A percentile compares a stretch with the other conserved stretches of the same genome.
Conservation (phyloP, 64 coral and sea anemone genomes). For the Pachyseris speciosa region DNA sequence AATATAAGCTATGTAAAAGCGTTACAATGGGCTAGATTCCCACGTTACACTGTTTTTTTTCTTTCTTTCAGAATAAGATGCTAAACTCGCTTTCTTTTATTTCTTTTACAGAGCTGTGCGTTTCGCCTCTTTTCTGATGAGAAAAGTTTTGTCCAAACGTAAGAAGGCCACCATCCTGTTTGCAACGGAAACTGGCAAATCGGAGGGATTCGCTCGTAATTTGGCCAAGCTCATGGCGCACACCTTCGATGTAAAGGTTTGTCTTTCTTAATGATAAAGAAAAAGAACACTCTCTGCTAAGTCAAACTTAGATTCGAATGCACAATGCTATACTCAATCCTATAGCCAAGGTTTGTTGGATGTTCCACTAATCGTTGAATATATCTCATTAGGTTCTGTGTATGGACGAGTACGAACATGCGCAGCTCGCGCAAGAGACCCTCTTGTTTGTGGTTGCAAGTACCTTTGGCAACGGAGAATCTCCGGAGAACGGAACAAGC, state of each 20-base stretch:
- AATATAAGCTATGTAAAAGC: too few species aligned
- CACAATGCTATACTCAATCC: too few species aligned
- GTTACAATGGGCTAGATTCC: too few species aligned
- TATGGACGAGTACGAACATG: conserved; percentile 56
- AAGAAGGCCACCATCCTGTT: conserved; percentile 52
- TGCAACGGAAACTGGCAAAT: conserved; percentile 65
- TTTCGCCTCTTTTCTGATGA: conserved; percentile 19
- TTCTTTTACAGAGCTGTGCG: conserved; percentile 9
- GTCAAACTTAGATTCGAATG: too few species aligned
- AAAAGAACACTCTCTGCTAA: neutral
- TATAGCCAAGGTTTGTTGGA: too few species aligned
- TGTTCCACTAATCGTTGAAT: neutral
- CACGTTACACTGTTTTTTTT: too few species aligned
- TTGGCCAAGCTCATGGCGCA: conserved; percentile 46
- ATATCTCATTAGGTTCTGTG: conserved; percentile 10
- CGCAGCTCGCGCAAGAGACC: conserved; percentile 25
- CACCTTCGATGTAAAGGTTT: conserved; percentile 52
- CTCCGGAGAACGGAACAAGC: conserved; percentile 23
- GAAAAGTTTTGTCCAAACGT: conserved; percentile 29
- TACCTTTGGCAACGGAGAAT: conserved; percentile 68
- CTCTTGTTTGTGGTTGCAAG: conserved; percentile 64
- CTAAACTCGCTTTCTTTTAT: neutral
- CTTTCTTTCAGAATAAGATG: too few species aligned
- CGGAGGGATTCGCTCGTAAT: conserved; percentile 46
- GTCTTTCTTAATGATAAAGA: neutral